Evolutionary conservation across 2,113 vertebrate genomes (phyloP).

Genomic region (Aythya baeri): DNA sequence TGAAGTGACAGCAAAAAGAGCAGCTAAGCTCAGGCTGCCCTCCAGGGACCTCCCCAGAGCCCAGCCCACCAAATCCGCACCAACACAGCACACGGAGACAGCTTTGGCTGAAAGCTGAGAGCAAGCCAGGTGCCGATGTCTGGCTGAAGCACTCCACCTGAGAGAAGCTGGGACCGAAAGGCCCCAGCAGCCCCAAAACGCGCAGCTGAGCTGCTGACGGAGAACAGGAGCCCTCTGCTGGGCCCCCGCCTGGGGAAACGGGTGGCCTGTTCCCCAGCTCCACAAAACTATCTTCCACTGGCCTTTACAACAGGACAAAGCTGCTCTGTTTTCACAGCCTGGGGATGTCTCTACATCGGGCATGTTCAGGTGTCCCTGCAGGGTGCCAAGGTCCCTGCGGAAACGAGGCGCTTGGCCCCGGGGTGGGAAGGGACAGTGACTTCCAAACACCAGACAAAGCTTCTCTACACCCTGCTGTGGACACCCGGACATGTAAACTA

Average conservation of each 20-base stretch:
- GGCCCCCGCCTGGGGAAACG: not conserved
- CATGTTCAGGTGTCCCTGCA: not conserved
- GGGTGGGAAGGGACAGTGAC: not conserved
- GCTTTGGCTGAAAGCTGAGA: not conserved
- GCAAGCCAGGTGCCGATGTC: not conserved
- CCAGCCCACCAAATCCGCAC: no score
- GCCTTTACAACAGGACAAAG: not conserved
- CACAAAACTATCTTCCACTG: not conserved
- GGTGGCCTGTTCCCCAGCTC: not conserved
- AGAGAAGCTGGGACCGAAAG: not conserved
- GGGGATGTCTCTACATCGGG: not conserved
- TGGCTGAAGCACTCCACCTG: not conserved
- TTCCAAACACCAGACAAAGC: not conserved
- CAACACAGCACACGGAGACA: not conserved
- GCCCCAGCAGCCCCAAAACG: not conserved
- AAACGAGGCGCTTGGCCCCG: not conserved
- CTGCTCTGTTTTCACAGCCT: not conserved
- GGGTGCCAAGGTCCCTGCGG: not conserved
- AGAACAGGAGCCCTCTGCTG: not conserved
- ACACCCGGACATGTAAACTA: not conserved
- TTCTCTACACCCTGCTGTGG: fast-evolving
- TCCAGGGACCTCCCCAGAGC: not conserved
- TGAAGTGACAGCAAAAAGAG: not conserved
- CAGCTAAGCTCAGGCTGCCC: not conserved
- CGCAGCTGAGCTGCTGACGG: not conserved